These are phyloP conservation scores for Drosophila fuyamai DNA, from an alignment of 1,140 invertebrate species.

Conservation along the genomic window DNA sequence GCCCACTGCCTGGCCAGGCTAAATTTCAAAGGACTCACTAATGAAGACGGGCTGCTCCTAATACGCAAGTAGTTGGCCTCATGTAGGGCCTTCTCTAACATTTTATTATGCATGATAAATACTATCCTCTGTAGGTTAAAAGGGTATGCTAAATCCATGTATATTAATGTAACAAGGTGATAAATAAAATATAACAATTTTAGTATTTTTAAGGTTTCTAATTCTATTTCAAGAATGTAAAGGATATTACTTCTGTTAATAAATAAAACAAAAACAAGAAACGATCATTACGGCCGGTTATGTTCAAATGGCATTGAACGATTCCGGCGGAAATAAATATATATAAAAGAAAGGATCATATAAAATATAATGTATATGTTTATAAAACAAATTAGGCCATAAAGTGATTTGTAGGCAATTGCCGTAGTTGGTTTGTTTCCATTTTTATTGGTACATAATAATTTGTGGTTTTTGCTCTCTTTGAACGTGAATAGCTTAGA, in stretches of 20 bases:
- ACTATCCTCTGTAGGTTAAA: neutral
- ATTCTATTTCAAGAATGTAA: too few relatives aligned
- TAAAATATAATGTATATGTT: neutral
- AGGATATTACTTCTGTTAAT: too few relatives aligned
- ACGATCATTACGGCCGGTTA: too few relatives aligned
- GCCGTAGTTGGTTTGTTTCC: neutral
- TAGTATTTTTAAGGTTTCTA: too few relatives aligned
- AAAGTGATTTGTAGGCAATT: neutral
- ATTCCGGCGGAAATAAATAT: too few relatives aligned
- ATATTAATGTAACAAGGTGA: too few relatives aligned
- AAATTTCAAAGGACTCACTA: conserved; percentile 68
- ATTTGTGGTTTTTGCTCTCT: neutral
- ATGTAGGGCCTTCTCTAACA: conserved; percentile 10
- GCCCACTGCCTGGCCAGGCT: conserved; percentile 30
- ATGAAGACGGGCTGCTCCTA: conserved; percentile 55
- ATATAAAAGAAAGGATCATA: neutral
- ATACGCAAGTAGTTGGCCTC: conserved; percentile 39
- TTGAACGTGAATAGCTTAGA: neutral
- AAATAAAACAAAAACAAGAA: neutral
- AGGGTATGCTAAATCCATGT: neutral
- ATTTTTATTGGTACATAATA: too few relatives aligned
- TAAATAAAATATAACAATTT: too few relatives aligned
- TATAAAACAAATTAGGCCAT: neutral
- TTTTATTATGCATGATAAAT: conserved; percentile 8
- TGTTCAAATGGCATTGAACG: too few relatives aligned